A percentile compares a stretch with the other conserved stretches of the same genome.
These are phyloP conservation scores for Lagorchestes hirsutus DNA, from an alignment of 2,797 vertebrate genomes.

Conservation along the genomic window DNA sequence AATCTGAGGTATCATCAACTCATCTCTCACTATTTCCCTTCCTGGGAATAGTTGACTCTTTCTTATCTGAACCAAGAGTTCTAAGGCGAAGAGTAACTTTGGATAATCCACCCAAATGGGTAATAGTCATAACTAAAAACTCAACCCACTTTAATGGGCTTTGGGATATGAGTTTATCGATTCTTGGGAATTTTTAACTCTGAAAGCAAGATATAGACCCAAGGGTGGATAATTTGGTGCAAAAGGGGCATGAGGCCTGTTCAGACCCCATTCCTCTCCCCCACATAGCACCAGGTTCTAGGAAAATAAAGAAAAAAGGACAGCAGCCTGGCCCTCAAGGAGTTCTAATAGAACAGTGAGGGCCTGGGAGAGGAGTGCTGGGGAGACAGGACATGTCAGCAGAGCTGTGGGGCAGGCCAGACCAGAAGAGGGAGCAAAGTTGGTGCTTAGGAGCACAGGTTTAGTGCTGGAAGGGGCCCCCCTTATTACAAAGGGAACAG, in stretches of 20 bases:
- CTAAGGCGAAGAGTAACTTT: background rate
- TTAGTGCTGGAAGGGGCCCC: too few relatives aligned
- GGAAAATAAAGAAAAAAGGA: too few relatives aligned
- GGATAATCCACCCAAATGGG: background rate
- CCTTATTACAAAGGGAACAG: too few relatives aligned
- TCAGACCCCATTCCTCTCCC: too few relatives aligned
- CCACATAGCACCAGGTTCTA: too few relatives aligned
- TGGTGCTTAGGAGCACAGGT: too few relatives aligned
- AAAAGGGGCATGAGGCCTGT: too few relatives aligned
- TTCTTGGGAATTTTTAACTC: background rate
- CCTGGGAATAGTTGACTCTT: background rate
- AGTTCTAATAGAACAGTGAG: too few relatives aligned
- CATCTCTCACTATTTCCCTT: background rate
- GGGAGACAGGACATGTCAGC: background rate
- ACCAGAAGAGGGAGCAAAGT: too few relatives aligned
- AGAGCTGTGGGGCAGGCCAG: background rate
- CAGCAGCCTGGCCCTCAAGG: too few relatives aligned
- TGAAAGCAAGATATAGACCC: background rate
- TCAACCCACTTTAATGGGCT: background rate
- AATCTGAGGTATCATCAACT: fast-evolving
- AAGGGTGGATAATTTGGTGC: too few relatives aligned
- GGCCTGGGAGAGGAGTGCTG: too few relatives aligned
- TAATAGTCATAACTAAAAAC: background rate
- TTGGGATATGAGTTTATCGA: background rate
- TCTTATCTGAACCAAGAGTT: background rate